Base-by-base conservation (phyloP, 2,113 vertebrate genomes). In the Pluvianellus socialis region DNA sequence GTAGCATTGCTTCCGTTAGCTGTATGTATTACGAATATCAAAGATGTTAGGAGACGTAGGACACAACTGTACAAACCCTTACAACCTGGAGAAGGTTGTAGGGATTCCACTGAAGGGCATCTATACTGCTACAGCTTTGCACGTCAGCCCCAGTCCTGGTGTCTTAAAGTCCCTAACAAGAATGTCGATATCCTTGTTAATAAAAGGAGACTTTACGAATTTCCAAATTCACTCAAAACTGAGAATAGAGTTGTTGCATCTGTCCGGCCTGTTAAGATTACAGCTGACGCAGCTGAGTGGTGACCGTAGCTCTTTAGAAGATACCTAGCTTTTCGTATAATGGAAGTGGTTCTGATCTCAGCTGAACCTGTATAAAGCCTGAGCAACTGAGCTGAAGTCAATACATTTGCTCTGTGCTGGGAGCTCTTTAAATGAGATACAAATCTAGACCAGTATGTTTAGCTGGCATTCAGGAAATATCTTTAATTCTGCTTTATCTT, bases 401-500 rank as follows among this genome's bases (percentile, higher is more conserved):
- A 67, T 66, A 52, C 24, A 92, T 72, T 65, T 86, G 12, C 68
- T 86, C 79, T 44, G 42, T 72, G 65, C 70, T 62, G 65, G 63
- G 63, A 96, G 95, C 79, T 83, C 74, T 95, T 88, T 86, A 96
- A 95, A 97, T 95, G 77, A 92, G 81, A 80, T 49, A 66, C 63
- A 91, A 94, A 94, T 95, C 84, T 92, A 85, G 86, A 88, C 68
- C 93, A 94, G 93, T 82, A 77, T 42, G 68, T 88, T 92, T 86
- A 94, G 70, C 95, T 94, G 86, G 75, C n/a, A 53, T 91, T 67
- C 77, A 88, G 90, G 94, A 95, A 86, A 10, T 94, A 91, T 95
- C 95, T 96, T 96, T 96, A 95, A 96, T 93, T 92, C 84, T 88
- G 75, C 95, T 95, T 97, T 92, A 92, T 95, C 92, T 97, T 92